Conservation (phyloP, 1,140 invertebrate species). For the Aphelinus certus region DNA sequence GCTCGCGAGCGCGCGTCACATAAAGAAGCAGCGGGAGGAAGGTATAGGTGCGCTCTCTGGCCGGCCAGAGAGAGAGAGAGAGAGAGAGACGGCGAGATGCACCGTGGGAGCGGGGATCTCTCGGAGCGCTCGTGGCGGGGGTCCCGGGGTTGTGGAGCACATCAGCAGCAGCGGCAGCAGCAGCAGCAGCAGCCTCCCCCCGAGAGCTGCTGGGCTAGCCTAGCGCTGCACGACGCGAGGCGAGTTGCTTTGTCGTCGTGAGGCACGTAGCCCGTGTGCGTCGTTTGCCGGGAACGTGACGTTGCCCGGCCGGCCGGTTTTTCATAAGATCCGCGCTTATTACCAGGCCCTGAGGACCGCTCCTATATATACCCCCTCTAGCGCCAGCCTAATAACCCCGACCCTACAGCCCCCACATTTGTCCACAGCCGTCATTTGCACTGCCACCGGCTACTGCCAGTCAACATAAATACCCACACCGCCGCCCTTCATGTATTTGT, state of each 20-base stretch:
- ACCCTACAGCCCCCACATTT: too few species aligned
- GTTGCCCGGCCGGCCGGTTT: slow-evolving; percentile 43
- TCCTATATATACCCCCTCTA: too few species aligned
- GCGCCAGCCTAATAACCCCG: too few species aligned
- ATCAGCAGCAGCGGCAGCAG: slow-evolving; percentile 34
- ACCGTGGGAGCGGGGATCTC: slow-evolving; percentile 34
- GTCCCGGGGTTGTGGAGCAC: too few species aligned
- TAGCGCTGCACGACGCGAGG: too few species aligned
- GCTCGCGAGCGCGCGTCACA: not conserved
- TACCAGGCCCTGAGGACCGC: slow-evolving; percentile 32
- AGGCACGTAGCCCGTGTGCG: slow-evolving; percentile 47
- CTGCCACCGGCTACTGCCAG: too few species aligned
- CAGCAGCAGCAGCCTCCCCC: slow-evolving; percentile 22
- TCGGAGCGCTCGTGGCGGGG: too few species aligned
- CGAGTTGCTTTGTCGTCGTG: too few species aligned
- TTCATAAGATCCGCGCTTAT: slow-evolving; percentile 48
- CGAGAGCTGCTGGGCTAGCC: too few species aligned
- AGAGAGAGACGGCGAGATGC: slow-evolving; percentile 20
- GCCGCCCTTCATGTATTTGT: too few species aligned
- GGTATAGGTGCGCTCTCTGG: slow-evolving; percentile 2
- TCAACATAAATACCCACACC: too few species aligned
- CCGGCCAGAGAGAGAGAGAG: slow-evolving; percentile 16
- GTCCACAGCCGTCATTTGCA: too few species aligned
- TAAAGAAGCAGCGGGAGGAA: not conserved
- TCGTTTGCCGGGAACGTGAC: slow-evolving; percentile 62